Conservation (phyloP, 2,888 invertebrate species). For the Oscheius myriophilus region DNA sequence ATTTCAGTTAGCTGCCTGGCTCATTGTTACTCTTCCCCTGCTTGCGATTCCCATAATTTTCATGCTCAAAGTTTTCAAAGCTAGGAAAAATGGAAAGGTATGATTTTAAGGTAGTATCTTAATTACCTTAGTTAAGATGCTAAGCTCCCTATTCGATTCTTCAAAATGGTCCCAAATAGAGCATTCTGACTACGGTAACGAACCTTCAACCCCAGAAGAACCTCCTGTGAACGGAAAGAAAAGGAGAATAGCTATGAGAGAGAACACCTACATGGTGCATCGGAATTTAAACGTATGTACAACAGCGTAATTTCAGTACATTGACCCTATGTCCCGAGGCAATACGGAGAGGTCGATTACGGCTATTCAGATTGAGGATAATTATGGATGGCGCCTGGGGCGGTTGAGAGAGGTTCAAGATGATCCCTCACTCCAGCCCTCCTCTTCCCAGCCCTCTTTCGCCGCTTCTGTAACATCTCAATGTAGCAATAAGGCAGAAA, state of each 20-base stretch:
- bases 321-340: constrained; percentile 66
- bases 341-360: constrained; percentile 53
- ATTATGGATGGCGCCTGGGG: constrained; percentile 36
- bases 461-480: constrained; percentile 20
- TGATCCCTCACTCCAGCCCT: constrained; percentile 14
- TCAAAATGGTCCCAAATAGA: constrained; percentile 41
- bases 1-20: constrained; percentile 58
- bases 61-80: constrained; percentile 25
- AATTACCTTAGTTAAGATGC: constrained; percentile 17
- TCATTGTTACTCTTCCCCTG: constrained; percentile 63
- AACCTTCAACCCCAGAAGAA: constrained; percentile 1
- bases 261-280: constrained; percentile 33
- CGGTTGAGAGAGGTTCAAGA: constrained; percentile 37
- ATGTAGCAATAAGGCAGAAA: constrained; percentile 30
- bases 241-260: constrained; percentile 26
- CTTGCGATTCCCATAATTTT: constrained; percentile 61
- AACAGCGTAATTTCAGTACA: constrained; percentile 54
- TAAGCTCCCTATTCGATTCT: constrained; percentile 44
- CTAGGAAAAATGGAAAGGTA: constrained; percentile 46
- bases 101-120: background rate
- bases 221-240: background rate
- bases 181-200: background rate
- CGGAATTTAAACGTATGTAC: too few relatives aligned
- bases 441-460: constrained; percentile 24
- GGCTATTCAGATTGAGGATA: constrained; percentile 23